Conservation (phyloP, 1,140 invertebrate species). For the Magallana gigas region DNA sequence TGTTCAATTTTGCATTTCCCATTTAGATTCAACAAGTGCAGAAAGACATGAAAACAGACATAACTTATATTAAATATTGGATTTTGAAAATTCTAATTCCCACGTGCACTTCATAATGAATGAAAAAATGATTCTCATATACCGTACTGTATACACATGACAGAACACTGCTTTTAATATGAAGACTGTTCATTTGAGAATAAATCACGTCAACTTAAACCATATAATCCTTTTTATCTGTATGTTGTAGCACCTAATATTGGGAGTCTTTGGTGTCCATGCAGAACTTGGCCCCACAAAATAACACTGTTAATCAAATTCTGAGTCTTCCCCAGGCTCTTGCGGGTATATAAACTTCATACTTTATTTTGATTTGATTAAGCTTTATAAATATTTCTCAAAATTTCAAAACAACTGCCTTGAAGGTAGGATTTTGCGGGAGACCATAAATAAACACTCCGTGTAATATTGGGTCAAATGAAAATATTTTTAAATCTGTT, state of each 20-base stretch:
- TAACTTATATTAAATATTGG: too few relatives aligned
- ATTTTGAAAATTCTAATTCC: too few relatives aligned
- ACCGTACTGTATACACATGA: too few relatives aligned
- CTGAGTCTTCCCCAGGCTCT: neutral
- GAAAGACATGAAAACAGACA: too few relatives aligned
- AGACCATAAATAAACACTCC: neutral
- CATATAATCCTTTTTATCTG: too few relatives aligned
- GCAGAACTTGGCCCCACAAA: neutral
- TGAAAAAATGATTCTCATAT: too few relatives aligned
- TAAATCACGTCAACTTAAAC: too few relatives aligned
- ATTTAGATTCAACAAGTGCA: neutral
- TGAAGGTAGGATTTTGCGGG: neutral
- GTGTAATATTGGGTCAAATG: slow-evolving; percentile 6
- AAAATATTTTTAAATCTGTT: slow-evolving; percentile 24
- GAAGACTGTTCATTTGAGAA: too few relatives aligned
- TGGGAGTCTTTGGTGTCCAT: neutral
- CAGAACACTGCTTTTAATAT: too few relatives aligned
- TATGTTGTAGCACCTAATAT: neutral
- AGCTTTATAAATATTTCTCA: slow-evolving; percentile 1
- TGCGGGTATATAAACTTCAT: neutral
- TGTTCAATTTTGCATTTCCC: neutral
- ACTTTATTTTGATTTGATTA: slow-evolving; percentile 14
- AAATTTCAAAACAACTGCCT: neutral
- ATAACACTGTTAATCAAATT: neutral
- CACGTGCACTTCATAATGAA: too few relatives aligned